Conservation (phyloP, 2,113 vertebrate genomes). For the Chloropsis cyanopogon region DNA sequence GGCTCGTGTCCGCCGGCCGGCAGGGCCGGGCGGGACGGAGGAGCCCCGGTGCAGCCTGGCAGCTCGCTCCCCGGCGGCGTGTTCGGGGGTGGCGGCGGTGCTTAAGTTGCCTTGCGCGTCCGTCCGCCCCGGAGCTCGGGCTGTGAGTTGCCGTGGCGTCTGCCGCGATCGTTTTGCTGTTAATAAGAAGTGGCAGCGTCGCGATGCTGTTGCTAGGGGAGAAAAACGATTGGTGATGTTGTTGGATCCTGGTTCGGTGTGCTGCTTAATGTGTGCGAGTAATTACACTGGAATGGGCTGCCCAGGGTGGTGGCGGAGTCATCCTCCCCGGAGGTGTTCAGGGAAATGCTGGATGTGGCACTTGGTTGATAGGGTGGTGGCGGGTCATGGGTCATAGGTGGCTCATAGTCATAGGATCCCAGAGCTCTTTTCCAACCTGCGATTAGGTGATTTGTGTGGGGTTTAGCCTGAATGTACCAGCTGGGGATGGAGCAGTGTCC, state of each 20-base stretch:
- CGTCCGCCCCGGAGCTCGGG: accelerated
- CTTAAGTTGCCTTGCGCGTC: accelerated
- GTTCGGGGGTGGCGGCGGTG: too few species aligned
- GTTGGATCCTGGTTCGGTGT: accelerated
- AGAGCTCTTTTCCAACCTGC: not conserved
- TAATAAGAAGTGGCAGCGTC: accelerated
- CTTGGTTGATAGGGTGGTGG: not conserved
- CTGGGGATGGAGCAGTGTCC: accelerated
- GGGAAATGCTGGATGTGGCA: not conserved
- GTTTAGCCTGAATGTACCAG: accelerated
- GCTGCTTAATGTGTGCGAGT: accelerated
- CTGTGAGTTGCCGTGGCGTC: not conserved
- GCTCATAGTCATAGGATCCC: not conserved
- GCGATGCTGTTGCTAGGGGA: not conserved
- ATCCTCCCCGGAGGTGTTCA: not conserved
- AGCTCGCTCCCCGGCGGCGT: not conserved
- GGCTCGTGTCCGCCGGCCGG: too few species aligned
- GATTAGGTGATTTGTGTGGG: not conserved
- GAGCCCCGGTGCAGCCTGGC: not conserved
- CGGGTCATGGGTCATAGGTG: not conserved
- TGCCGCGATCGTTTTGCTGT: accelerated
- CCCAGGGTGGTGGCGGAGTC: not conserved
- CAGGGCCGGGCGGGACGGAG: not conserved
- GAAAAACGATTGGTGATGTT: accelerated
- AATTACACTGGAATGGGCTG: not conserved